These are phyloP conservation scores for Setophaga coronata DNA, from an alignment of 2,113 vertebrate species.

Conservation along the genomic window DNA sequence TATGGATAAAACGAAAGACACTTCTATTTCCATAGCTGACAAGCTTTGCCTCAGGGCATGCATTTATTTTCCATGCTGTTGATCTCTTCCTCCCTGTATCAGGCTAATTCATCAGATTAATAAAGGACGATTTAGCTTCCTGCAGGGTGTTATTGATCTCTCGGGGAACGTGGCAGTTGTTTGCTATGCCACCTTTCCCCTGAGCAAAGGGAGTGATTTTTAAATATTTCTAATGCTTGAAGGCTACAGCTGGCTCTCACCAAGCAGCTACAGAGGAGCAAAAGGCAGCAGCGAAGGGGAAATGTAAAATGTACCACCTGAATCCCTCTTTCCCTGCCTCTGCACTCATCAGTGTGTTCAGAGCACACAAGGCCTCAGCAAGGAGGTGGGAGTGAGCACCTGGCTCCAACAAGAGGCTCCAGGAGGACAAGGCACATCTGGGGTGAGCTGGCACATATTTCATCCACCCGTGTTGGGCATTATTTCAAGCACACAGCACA, in stretches of 20 bases:
- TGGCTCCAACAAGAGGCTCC: accelerated
- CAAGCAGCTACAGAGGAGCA: background rate
- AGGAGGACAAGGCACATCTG: background rate
- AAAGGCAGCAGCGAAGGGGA: background rate
- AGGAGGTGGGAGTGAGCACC: background rate
- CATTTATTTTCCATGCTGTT: constrained; percentile 65
- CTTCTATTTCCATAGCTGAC: constrained; percentile 58
- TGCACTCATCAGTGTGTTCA: background rate
- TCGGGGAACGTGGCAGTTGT: background rate
- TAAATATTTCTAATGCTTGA: constrained; percentile 26
- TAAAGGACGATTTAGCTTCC: constrained; percentile 63
- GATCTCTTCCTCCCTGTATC: constrained; percentile 49
- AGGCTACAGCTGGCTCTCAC: background rate
- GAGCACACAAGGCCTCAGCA: background rate
- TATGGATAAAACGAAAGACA: constrained; percentile 53
- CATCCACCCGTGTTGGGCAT: accelerated
- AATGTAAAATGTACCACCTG: background rate
- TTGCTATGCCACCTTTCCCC: background rate
- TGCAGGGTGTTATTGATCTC: constrained; percentile 57
- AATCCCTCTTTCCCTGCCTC: background rate
- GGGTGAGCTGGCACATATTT: background rate
- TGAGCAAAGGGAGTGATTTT: constrained; percentile 14
- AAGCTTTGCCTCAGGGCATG: constrained; percentile 52
- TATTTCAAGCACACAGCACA: accelerated
- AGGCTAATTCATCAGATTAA: constrained; percentile 67